A percentile compares a stretch with the other conserved stretches of the same genome.
These are phyloP conservation scores for Arctia plantaginis DNA, from an alignment of 2,888 invertebrate genomes.

Conservation along the genomic window DNA sequence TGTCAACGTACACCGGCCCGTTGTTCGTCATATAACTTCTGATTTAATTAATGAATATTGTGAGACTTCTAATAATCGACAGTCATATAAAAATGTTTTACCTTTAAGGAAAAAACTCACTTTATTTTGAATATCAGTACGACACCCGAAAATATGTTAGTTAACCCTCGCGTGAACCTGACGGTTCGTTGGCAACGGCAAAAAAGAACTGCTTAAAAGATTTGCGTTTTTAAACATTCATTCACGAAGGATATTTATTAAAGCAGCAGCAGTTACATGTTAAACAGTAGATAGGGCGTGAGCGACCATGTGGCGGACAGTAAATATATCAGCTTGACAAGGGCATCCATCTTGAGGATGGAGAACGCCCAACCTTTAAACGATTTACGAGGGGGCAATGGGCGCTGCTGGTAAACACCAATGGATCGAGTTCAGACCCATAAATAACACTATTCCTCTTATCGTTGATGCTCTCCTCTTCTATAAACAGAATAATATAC, in stretches of 20 bases:
- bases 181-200: slow-evolving; percentile 35
- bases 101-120: not conserved
- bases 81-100: not conserved
- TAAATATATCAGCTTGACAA: slow-evolving; percentile 83
- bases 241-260: slow-evolving; percentile 67
- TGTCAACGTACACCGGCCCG: slow-evolving; percentile 48
- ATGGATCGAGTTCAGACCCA: slow-evolving; percentile 63
- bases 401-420: slow-evolving; percentile 72
- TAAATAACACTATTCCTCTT: slow-evolving; percentile 69
- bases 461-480: slow-evolving; percentile 45
- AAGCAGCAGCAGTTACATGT: slow-evolving; percentile 70
- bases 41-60: not conserved
- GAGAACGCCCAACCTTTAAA: slow-evolving; percentile 83
- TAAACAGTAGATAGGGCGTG: slow-evolving; percentile 65
- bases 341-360: slow-evolving; percentile 83
- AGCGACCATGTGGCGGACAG: slow-evolving; percentile 75
- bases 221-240: slow-evolving; percentile 58
- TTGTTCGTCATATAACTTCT: slow-evolving; percentile 22
- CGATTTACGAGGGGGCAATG: slow-evolving; percentile 82
- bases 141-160: slow-evolving; percentile 45
- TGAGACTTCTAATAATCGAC: not conserved
- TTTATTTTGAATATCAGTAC: slow-evolving; percentile 25
- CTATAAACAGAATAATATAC: slow-evolving; percentile 59
- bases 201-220: slow-evolving; percentile 53
- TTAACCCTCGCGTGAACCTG: slow-evolving; percentile 45